A percentile compares a stretch with the other conserved stretches of the same genome.
These are phyloP conservation scores for Urechis unicinctus DNA, from an alignment of 2,888 invertebrate species.

Conservation along the genomic window DNA sequence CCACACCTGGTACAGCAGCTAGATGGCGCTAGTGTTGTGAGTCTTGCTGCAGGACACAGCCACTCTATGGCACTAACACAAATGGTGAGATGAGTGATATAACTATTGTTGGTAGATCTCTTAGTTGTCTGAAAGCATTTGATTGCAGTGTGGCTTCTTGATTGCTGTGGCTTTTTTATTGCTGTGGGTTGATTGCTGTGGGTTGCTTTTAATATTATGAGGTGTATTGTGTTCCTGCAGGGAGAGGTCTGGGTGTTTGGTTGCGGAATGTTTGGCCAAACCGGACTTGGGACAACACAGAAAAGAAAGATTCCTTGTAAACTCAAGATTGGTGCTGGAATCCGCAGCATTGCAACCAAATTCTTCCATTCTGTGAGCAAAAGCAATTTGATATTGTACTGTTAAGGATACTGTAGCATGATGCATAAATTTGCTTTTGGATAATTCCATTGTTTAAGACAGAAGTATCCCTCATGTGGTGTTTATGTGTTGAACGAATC, in stretches of 20 bases:
- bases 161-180: too few species aligned
- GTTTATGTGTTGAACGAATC: too few species aligned
- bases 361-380: background rate
- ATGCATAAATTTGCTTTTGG: too few species aligned
- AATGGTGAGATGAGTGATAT: too few species aligned
- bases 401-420: too few species aligned
- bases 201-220: too few species aligned
- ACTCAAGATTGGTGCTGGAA: background rate
- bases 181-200: too few species aligned
- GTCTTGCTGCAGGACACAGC: background rate
- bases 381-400: too few species aligned
- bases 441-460: too few species aligned
- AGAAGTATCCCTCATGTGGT: too few species aligned
- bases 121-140: too few species aligned
- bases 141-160: background rate
- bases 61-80: background rate
- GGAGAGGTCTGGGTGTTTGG: background rate
- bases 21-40: background rate
- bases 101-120: too few species aligned
- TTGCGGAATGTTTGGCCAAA: background rate
- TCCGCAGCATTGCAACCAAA: background rate
- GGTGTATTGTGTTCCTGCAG: background rate
- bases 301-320: background rate
- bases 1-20: background rate
- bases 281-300: background rate